Base-by-base conservation (phyloP, 2,888 invertebrate species). In the Tipula vernalis region DNA sequence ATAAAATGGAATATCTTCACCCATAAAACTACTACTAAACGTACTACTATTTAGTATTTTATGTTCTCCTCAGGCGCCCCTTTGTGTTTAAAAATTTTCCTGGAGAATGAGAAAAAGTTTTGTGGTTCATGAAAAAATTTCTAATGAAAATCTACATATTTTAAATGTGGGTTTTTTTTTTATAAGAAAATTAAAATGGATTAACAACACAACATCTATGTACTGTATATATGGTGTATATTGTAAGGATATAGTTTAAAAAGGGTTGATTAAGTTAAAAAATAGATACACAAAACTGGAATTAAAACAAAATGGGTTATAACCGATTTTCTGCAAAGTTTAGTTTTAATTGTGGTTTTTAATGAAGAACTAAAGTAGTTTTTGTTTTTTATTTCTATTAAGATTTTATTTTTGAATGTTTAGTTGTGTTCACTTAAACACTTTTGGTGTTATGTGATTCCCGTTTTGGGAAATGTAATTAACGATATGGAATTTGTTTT, bases 261-360 rank as follows among this genome's bases (percentile, higher is more conserved):
- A 71, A 71, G 71, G 71, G 71, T 71, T 71, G 71, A 28, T 71
- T 71, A 71, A 71, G 71, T 71, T 71, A 71, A 71, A 57, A 57
- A 57, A 15, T 5, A 57, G 28, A 57, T 15, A n/a, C 51, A 39
- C 39, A 39, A 39, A 39, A 71, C 28, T 71, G 71, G 71, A 71
- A 71, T 71, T 71, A 71, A 28, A 71, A 71, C 28, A 71, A 28
- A 71, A 71, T 71, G 71, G 71, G 71, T 71, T 5, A 8, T 71
- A 71, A 71, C 71, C 71, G 71, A 71, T 71, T 71, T 71, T 71
- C 71, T 71, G 71, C 71, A 71, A 71, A 71, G 71, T 71, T 71
- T 28, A 28, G 71, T 71, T 71, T 71, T 71, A 71, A 71, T 71
- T 71, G 71, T 71, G 71, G 71, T 71, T 71, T 51, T 71, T 71